Evolutionary conservation across 1,140 invertebrate genomes (phyloP), one percentile per base, ranked within the genome.

Genomic region (Liolophura sinensis): DNA sequence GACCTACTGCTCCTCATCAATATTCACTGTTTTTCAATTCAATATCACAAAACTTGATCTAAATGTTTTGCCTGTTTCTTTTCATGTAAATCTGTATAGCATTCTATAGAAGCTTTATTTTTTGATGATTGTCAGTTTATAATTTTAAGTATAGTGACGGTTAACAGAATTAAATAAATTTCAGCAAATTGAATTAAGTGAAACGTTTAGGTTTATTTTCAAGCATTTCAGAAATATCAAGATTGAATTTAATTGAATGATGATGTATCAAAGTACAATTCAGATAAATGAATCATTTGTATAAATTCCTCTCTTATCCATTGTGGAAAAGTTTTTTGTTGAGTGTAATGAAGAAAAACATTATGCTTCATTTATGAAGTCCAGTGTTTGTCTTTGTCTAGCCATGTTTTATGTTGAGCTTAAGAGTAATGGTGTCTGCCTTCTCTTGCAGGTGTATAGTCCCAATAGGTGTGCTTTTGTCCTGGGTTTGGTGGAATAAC

Each of bases 391-490:
- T 47, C 18, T 54, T 40, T 55, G 67, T 49, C 16, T 3, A n/a
- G 25, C 46, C 27, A 11, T 61, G 22, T 11, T 9, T 16, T 46
- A 11, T 47, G 22, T 52, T 27, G 27, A 14, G 14, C 61, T 16
- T 46, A 55, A n/a, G 18, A 51, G 25, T 9, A 25, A 61, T 51
- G 22, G 54, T 22, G 15, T 15, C 55, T 56, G 12, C 25, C 60
- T 46, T 59, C 54, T 40, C 20, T 77, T 76, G 56, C 68, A 85
- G 85, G 83, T 90, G 14, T 92, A 92, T 81, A 87, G 89, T 73
- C 91, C 91, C 14, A 87, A 86, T 81, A 87, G 91, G 60, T 89
- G 89, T 64, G 89, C 89, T 0, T 85, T 91, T 75, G 85, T 91
- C 24, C 88, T 89, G 69, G 89, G 88, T 40, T 84, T 79, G 58